Percentiles rank a stretch among this genome's conserved stretches.
Conservation (phyloP, 2,113 vertebrate genomes). For the Monopterus albus region DNA sequence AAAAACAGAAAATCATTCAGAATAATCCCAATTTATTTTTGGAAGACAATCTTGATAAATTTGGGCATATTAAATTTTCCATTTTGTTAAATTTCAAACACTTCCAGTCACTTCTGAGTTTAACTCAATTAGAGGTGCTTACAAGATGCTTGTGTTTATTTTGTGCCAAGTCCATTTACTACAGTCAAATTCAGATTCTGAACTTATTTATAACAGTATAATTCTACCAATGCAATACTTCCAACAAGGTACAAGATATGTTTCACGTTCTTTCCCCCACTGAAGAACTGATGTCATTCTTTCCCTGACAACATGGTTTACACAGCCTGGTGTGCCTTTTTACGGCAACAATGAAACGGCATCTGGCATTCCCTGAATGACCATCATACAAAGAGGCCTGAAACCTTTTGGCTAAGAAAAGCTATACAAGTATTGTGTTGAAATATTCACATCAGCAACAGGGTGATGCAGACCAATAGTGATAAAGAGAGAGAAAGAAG, state of each 20-base stretch:
- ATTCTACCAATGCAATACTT: neutral
- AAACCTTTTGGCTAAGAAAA: slow-evolving; percentile 24
- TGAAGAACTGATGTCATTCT: slow-evolving; percentile 39
- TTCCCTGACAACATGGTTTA: slow-evolving; percentile 26
- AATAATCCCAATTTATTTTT: too few species aligned
- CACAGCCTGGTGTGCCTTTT: slow-evolving; percentile 10
- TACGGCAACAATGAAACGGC: slow-evolving; percentile 21
- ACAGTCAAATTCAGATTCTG: neutral
- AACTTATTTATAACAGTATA: neutral
- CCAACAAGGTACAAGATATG: neutral
- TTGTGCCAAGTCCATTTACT: neutral
- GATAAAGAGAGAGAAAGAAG: slow-evolving; percentile 19
- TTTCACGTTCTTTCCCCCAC: slow-evolving; percentile 8
- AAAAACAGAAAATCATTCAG: too few species aligned
- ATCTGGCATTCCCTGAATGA: slow-evolving; percentile 44
- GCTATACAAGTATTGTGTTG: slow-evolving; percentile 16
- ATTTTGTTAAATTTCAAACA: neutral
- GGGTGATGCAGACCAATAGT: neutral
- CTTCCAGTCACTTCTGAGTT: neutral
- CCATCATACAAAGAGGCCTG: slow-evolving; percentile 31
- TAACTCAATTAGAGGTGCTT: neutral
- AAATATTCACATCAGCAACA: slow-evolving; percentile 42
- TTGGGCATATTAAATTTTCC: neutral
- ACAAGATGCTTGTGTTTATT: neutral
- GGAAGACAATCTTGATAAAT: neutral